Percentiles rank a stretch among this genome's conserved stretches.
Evolutionary conservation across 2,888 invertebrate genomes (phyloP).

Genomic region (Timema podura): DNA sequence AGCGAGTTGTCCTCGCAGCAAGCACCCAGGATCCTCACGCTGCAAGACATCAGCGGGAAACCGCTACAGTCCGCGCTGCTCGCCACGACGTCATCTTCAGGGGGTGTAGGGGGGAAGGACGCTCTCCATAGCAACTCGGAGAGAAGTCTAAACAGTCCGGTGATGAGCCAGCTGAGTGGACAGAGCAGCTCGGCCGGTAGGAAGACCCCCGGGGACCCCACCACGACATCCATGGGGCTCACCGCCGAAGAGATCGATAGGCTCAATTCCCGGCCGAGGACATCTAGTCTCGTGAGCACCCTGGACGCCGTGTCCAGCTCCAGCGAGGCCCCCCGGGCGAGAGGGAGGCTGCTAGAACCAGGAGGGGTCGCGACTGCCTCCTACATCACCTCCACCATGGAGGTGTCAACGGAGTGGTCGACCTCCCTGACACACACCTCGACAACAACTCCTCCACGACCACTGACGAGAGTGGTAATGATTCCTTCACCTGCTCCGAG

Average conservation of each 20-base stretch:
- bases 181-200: constrained; percentile 54
- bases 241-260: constrained; percentile 92
- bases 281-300: constrained; percentile 86
- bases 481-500: constrained; percentile 97
- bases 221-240: constrained; percentile 65
- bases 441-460: constrained; percentile 74
- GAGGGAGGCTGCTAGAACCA: constrained; percentile 34
- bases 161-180: constrained; percentile 86
- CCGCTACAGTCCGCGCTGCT: constrained; percentile 84
- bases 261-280: constrained; percentile 80
- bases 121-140: constrained; percentile 89
- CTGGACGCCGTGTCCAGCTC: constrained; percentile 90
- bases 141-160: constrained; percentile 85
- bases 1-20: constrained; percentile 89
- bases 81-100: constrained; percentile 85
- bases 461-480: constrained; percentile 89
- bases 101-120: constrained; percentile 82
- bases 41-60: constrained; percentile 91
- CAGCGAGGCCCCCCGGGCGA: constrained; percentile 69
- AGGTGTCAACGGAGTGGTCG: constrained; percentile 32
- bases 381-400: constrained; percentile 65
- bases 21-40: constrained; percentile 80
- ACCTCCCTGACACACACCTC: constrained; percentile 55
- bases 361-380: constrained; percentile 33
- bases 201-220: constrained; percentile 36